A percentile compares a stretch with the other conserved stretches of the same genome.
Evolutionary conservation across 2,888 invertebrate species (phyloP).

Genomic region (Cephalotes varians): DNA sequence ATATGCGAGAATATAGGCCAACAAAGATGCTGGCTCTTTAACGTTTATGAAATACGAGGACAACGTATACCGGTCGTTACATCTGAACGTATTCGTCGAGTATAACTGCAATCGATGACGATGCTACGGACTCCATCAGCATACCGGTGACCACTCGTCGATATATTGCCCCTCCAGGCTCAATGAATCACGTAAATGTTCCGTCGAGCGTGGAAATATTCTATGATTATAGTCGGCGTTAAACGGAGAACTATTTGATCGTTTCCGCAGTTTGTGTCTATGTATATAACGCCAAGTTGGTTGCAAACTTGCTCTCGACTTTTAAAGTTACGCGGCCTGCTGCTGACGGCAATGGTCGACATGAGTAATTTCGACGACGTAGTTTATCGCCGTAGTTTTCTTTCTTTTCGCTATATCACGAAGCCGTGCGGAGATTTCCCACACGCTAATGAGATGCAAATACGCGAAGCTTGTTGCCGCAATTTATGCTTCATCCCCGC

Average conservation of each 20-base stretch:
- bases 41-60: conserved; percentile 48
- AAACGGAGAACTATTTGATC: conserved; percentile 36
- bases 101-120: conserved; percentile 65
- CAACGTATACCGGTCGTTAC: conserved; percentile 29
- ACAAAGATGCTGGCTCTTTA: conserved; percentile 42
- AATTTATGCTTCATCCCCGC: conserved; percentile 18
- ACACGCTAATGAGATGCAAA: conserved; percentile 48
- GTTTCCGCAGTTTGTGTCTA: conserved; percentile 7
- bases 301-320: conserved; percentile 8
- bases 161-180: conserved; percentile 45
- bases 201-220: conserved; percentile 57
- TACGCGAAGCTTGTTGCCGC: conserved; percentile 40
- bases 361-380: conserved; percentile 27
- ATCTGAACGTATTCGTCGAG: conserved; percentile 46
- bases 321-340: conserved; percentile 38
- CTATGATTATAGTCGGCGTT: conserved; percentile 30
- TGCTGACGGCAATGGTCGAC: conserved; percentile 11
- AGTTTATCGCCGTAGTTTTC: conserved; percentile 2
- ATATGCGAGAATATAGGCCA: conserved; percentile 17
- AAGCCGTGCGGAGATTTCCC: conserved; percentile 14
- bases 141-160: conserved; percentile 60
- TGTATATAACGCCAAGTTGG: conserved; percentile 5
- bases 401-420: conserved; percentile 1
- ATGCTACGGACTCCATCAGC: conserved; percentile 65
- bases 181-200: conserved; percentile 69